A percentile compares a stretch with the other conserved stretches of the same genome.
Conservation (phyloP, 2,888 invertebrate species). For the Rotaria socialis region DNA sequence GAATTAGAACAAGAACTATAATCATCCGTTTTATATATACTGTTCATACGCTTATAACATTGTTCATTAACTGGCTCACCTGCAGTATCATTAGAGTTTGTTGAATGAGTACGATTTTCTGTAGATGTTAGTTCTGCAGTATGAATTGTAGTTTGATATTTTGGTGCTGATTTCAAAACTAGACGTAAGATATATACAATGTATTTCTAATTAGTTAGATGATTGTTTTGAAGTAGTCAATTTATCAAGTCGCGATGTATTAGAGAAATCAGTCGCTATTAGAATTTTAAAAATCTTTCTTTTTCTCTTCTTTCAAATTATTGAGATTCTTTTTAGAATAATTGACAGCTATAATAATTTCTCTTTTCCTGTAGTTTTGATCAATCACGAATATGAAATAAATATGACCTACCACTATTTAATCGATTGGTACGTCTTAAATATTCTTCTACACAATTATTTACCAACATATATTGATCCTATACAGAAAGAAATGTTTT, state of each 20-base stretch:
- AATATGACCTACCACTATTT: neutral
- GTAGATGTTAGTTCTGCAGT: too few species aligned
- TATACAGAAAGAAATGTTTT: neutral
- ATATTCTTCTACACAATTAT: constrained; percentile 29
- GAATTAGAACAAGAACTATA: neutral
- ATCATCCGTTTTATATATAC: neutral
- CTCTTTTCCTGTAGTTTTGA: neutral
- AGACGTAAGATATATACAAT: too few species aligned
- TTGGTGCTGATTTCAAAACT: neutral
- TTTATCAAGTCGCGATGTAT: too few species aligned
- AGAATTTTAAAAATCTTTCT: too few species aligned
- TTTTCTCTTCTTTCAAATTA: too few species aligned
- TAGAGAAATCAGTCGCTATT: too few species aligned
- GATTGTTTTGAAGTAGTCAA: too few species aligned
- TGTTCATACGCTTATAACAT: neutral
- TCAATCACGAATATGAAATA: too few species aligned
- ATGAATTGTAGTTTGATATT: neutral
- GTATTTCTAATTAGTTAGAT: neutral
- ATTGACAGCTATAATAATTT: too few species aligned
- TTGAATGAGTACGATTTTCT: neutral
- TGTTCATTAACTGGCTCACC: neutral
- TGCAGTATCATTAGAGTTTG: neutral
- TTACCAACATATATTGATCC: constrained; percentile 18
- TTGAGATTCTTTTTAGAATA: too few species aligned
- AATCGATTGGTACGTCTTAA: neutral